Percentiles rank a stretch among this genome's conserved stretches.
Conservation (phyloP, 2,888 invertebrate species). For the Clanis bilineata region DNA sequence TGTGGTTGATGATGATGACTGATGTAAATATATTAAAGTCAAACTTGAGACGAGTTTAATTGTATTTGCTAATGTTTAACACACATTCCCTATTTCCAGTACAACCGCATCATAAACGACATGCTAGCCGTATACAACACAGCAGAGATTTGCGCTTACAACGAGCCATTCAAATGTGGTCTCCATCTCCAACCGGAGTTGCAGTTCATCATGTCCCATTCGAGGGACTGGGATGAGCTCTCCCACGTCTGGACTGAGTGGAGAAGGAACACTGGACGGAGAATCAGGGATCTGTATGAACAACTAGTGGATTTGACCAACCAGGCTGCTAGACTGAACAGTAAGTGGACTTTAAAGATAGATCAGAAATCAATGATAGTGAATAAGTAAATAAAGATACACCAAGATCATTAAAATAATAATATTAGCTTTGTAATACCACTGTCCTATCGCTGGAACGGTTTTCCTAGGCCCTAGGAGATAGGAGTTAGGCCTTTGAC, state of each 20-base stretch:
- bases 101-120: conserved; percentile 92
- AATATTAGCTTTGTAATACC: too few species aligned
- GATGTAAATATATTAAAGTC: too few species aligned
- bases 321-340: conserved; percentile 90
- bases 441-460: too few species aligned
- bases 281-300: conserved; percentile 90
- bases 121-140: conserved; percentile 94
- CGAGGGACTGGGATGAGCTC: conserved; percentile 93
- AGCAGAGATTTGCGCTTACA: conserved; percentile 91
- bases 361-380: background rate
- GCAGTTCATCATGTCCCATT: conserved; percentile 88
- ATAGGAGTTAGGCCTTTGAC: too few species aligned
- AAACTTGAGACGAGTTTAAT: too few species aligned
- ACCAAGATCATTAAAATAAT: too few species aligned
- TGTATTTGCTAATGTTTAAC: too few species aligned
- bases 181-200: conserved; percentile 91
- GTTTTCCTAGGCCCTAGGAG: too few species aligned
- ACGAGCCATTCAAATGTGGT: conserved; percentile 92
- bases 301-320: conserved; percentile 91
- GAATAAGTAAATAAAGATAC: background rate
- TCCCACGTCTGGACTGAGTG: conserved; percentile 95
- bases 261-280: conserved; percentile 91
- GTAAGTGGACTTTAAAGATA: conserved; percentile 80
- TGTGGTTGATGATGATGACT: too few species aligned
- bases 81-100: conserved; percentile 83